Base-by-base conservation (phyloP, 2,113 vertebrate species). In the Phrynosoma platyrhinos region DNA sequence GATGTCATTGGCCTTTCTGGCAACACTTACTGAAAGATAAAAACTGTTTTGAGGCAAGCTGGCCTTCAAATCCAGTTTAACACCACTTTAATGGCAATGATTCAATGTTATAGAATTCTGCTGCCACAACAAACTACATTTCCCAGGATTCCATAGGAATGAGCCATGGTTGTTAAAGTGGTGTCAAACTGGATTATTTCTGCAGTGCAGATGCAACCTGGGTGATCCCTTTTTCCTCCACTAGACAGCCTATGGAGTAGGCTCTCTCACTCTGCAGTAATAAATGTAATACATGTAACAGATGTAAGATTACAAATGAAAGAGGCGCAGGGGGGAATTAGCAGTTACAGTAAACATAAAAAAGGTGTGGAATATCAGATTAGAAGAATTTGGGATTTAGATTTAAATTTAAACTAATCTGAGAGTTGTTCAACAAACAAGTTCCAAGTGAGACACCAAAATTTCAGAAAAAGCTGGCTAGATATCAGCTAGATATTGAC, bases 21-120 rank as follows among this genome's bases (percentile, higher is more conserved):
- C 79, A 83, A 1, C 27, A 12, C 64, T 90, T 21, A 86, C 36
- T 90, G 91, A 90, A 89, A 84, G 86, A 85, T 2, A 1, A 68
- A 30, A 27, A 89, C 0, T 2, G 81, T 88, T 16, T 81, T 16
- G 32, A 90, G 66, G 32, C 23, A 36, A 55, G 12, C 77, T 76
- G 81, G 27, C 32, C 89, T 91, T 82, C 76, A 79, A 47, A 47
- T 47, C 47, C 47, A 47, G 47, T 47, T 47, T 47, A 7, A 47
- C 7, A 47, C 47, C 47, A 47, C 47, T 47, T 47, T 47, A 47
- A 47, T 47, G 47, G 47, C 47, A 5, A 47, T 47, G 47, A 7
- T 7, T 47, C 47, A 47, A 47, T 47, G 47, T 47, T 47, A 47
- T 47, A 7, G 47, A 47, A 47, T 47, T 47, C 47, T 47, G 47